These are phyloP conservation scores for Zapus hudsonius DNA, from an alignment of 2,113 vertebrate genomes.

Conservation along the genomic window DNA sequence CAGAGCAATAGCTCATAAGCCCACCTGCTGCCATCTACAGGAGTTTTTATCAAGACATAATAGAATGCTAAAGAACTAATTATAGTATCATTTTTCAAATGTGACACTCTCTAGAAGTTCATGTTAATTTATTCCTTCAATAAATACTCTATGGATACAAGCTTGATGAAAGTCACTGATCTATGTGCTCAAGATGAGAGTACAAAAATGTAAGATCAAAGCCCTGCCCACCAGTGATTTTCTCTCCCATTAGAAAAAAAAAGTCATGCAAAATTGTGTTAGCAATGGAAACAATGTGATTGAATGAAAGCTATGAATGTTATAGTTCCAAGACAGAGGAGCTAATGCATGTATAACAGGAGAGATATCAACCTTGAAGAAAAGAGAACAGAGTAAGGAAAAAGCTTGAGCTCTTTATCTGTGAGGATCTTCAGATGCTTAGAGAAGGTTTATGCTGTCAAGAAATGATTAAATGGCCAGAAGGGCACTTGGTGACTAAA, in stretches of 20 bases:
- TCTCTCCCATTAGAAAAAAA: constrained; percentile 23
- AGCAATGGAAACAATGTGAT: neutral
- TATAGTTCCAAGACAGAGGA: neutral
- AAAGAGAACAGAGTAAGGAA: neutral
- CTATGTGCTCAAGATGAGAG: neutral
- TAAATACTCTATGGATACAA: constrained; percentile 53
- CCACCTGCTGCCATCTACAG: constrained; percentile 39
- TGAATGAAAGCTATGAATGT: neutral
- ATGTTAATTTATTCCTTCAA: constrained; percentile 66
- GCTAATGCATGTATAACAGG: neutral
- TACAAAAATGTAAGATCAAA: constrained; percentile 43
- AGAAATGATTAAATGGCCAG: neutral
- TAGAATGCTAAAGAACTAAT: constrained; percentile 74
- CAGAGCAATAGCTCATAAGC: constrained; percentile 42
- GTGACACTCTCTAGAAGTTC: constrained; percentile 69
- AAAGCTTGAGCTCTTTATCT: neutral
- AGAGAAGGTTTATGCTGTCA: neutral
- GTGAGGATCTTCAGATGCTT: no score
- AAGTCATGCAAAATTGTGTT: neutral
- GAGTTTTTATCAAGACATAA: constrained; percentile 71
- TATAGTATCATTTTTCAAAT: constrained; percentile 73
- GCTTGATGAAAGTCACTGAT: constrained; percentile 46
- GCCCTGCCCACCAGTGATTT: constrained; percentile 28
- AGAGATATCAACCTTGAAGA: neutral
- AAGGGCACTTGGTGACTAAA: neutral